Base-by-base conservation (phyloP, 1,140 invertebrate species). In the Goniozus legneri region DNA sequence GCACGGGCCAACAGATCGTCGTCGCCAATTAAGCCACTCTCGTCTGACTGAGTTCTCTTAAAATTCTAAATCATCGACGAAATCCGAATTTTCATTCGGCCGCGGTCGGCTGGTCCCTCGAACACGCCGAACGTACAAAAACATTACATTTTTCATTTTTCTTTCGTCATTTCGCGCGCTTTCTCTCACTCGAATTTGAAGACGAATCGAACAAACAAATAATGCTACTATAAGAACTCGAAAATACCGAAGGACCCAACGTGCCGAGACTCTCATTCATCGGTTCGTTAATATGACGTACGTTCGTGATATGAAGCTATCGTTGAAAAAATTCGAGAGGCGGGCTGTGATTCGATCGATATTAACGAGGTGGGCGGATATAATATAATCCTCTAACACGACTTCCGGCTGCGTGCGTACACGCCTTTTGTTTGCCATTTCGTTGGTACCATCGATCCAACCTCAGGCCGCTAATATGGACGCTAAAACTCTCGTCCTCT, bases 21-120 rank as follows among this genome's bases (percentile, higher is more conserved):
- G 40, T 37, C 37, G 50, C 47, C 54, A 56, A 61, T 61, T 58
- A 61, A 59, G 43, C 30, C 46, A 31, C 46, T 44, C 44, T 36
- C 35, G n/a, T n/a, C n/a, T n/a, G n/a, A n/a, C n/a, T n/a, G n/a
- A n/a, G n/a, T n/a, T n/a, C n/a, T n/a, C n/a, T n/a, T n/a, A n/a
- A n/a, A n/a, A n/a, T n/a, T n/a, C n/a, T n/a, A n/a, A n/a, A n/a
- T n/a, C n/a, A n/a, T n/a, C n/a, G n/a, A n/a, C n/a, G n/a, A n/a
- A n/a, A n/a, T n/a, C n/a, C n/a, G n/a, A n/a, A n/a, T n/a, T n/a
- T n/a, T n/a, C n/a, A n/a, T n/a, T n/a, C n/a, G n/a, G n/a, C n/a
- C n/a, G n/a, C n/a, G n/a, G n/a, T n/a, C n/a, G n/a, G n/a, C n/a
- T n/a, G n/a, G n/a, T n/a, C n/a, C n/a, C n/a, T n/a, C n/a, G n/a